These are phyloP conservation scores for Heterotis niloticus DNA, from an alignment of 2,113 vertebrate species.

Conservation along the genomic window DNA sequence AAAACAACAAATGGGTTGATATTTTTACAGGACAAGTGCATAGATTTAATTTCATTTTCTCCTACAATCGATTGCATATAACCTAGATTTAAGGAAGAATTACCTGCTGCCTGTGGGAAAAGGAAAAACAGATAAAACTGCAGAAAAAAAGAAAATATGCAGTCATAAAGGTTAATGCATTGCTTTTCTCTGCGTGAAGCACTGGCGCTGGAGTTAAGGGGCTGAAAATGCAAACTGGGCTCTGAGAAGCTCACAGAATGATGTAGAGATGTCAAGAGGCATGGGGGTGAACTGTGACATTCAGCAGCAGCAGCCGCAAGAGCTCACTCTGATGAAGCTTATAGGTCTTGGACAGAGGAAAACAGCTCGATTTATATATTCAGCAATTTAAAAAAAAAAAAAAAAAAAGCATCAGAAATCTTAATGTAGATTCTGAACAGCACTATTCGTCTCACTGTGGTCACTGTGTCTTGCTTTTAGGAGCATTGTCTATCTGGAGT, in stretches of 20 bases:
- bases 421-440: background rate
- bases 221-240: background rate
- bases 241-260: background rate
- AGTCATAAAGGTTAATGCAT: background rate
- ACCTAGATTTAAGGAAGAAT: conserved; percentile 17
- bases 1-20: background rate
- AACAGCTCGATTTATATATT: background rate
- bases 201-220: background rate
- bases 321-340: background rate
- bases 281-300: background rate
- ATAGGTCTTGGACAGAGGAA: background rate
- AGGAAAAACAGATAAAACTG: background rate
- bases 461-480: background rate
- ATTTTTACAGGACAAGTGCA: background rate
- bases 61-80: background rate
- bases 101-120: background rate
- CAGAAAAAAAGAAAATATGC: background rate
- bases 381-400: background rate
- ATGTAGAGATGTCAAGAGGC: background rate
- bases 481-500: background rate
- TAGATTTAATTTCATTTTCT: background rate
- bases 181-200: background rate
- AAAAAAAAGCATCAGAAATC: background rate
- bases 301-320: background rate
- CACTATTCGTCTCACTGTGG: background rate